phyloP scores from a whole-genome alignment of 2,888 invertebrate genomes.

The Patella caerulea region DNA sequence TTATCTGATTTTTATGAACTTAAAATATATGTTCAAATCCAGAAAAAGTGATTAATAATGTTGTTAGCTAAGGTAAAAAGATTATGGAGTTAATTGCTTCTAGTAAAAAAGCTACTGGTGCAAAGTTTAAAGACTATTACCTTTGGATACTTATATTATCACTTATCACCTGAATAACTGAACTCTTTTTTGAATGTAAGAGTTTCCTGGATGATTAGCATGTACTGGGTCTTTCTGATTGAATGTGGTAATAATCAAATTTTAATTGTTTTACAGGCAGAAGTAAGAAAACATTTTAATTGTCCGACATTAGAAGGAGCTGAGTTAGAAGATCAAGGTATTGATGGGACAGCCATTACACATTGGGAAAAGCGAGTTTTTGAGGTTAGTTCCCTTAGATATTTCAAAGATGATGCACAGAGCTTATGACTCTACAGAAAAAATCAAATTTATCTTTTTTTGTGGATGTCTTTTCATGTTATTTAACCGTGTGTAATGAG shows the following conservation, averaged over 20 bases:
- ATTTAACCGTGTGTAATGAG: too few relatives aligned
- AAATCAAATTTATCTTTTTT: not conserved
- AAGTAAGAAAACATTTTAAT: constrained; percentile 90
- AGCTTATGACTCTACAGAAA: not conserved
- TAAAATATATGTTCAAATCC: too few relatives aligned
- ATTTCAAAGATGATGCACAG: too few relatives aligned
- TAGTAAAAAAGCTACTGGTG: too few relatives aligned
- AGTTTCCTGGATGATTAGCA: not conserved
- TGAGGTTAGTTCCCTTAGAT: constrained; percentile 78
- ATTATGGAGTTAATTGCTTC: too few relatives aligned
- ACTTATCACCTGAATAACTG: not conserved
- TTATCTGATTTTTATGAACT: too few relatives aligned
- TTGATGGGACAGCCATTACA: constrained; percentile 95
- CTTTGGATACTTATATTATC: too few relatives aligned
- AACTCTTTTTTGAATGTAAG: not conserved
- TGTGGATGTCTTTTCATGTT: not conserved
- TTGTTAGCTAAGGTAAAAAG: too few relatives aligned
- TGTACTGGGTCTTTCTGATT: not conserved
- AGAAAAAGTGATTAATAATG: too few relatives aligned
- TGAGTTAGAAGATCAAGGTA: constrained; percentile 97
- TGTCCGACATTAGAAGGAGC: constrained; percentile 92
- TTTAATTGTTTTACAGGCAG: constrained; percentile 73
- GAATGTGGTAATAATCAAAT: not conserved
- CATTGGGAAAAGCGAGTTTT: constrained; percentile 99
- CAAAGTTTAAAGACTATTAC: too few relatives aligned